phyloP scores from a whole-genome alignment of 1,140 invertebrate species.

The Leptopilina clavipes region DNA sequence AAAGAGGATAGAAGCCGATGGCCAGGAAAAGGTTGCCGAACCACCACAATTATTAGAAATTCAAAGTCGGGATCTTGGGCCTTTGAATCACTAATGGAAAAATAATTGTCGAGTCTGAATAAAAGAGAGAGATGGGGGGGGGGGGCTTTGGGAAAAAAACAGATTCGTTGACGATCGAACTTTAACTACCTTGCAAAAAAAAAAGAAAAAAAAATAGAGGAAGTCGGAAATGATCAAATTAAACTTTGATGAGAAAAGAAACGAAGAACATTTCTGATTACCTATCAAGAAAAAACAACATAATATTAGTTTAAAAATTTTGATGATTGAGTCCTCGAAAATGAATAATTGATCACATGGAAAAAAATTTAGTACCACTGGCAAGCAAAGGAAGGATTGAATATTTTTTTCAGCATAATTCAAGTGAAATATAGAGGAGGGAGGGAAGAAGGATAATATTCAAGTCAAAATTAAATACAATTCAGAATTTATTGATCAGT shows the following conservation, averaged over 20 bases:
- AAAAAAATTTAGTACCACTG: no score
- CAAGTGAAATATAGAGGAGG: no score
- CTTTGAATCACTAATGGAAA: slow-evolving; percentile 61
- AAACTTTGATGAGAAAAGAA: neutral
- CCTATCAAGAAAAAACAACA: no score
- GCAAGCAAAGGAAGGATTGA: no score
- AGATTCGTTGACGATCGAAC: slow-evolving; percentile 15
- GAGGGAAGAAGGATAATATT: no score
- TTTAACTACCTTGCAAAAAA: slow-evolving; percentile 31
- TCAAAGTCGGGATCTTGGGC: slow-evolving; percentile 52
- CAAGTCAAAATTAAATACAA: no score
- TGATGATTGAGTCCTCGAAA: no score
- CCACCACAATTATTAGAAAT: slow-evolving; percentile 60
- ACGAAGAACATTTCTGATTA: neutral
- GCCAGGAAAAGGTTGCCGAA: slow-evolving; percentile 54
- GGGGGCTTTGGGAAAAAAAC: neutral
- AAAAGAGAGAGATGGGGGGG: neutral
- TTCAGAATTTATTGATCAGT: slow-evolving; percentile 62
- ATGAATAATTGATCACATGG: no score
- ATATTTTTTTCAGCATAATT: no score
- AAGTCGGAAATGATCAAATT: slow-evolving; percentile 5
- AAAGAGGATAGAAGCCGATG: slow-evolving; percentile 44
- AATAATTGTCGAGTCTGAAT: slow-evolving; percentile 60
- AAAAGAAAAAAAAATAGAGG: neutral
- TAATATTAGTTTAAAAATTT: no score